Base-by-base conservation (phyloP, 1,140 invertebrate genomes). In the Caerostris extrusa region DNA sequence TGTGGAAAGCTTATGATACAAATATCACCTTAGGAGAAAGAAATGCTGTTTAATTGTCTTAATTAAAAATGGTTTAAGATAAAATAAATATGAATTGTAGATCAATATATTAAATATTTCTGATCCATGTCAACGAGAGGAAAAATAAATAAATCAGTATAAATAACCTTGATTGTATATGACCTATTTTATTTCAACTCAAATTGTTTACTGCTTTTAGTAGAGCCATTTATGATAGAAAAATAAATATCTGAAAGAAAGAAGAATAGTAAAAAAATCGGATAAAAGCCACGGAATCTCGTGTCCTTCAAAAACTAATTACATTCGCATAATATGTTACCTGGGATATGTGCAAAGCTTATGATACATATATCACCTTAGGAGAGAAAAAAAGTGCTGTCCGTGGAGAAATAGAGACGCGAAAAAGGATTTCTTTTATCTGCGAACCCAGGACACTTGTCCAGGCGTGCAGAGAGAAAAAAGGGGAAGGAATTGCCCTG, bases 271-370 rank as follows among this genome's bases (percentile, higher is more conserved):
- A 14, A 58, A 87, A 64, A 83, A 57, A 17, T 19, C 6, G 7
- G 34, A 14, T 58, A 64, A 64, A 83, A 57, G 53, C n/a, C 6
- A 50, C 8, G 14, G 14, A 61, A 56, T 2, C 50, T 17, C 3
- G 14, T 89, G 19, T 12, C 6, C 64, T 50, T 71, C 61, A n/a
- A 57, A 61, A 81, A 90, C 89, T 90, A 90, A 90, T 90, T 90
- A 90, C 89, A 56, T n/a, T 81, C 34, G 8, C 71, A 90, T 81
- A 55, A 10, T 56, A 90, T 55, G 61, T 81, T 60, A 3, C 34
- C 55, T 5, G 10, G 64, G 85, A 71, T 89, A n/a, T 17, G 56
- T 14, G 61, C 60, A 89, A 89, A 89, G 64, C 87, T 89, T 57
- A 57, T 69, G 60, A 64, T 64, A 50, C 7, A 87, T 61, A 19